Conservation (phyloP, 92 coral and sea anemone genomes). For the Umimayanthus chanpuru region DNA sequence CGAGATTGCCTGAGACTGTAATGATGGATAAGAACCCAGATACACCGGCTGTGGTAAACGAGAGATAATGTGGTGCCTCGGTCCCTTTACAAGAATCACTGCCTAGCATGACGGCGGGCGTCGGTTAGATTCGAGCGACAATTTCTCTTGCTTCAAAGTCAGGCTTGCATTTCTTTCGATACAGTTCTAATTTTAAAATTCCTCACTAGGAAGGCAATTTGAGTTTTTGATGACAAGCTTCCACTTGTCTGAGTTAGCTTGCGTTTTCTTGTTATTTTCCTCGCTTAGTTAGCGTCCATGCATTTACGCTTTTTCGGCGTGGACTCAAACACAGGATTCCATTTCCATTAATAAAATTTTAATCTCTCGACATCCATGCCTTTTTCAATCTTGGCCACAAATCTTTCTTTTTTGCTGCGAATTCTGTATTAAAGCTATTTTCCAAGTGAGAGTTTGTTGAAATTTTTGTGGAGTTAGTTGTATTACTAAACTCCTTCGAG, state of each 20-base stretch:
- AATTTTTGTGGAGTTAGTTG: too few species aligned
- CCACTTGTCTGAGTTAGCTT: not conserved
- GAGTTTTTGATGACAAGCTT: not conserved
- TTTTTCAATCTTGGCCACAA: too few species aligned
- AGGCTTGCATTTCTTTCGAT: not conserved
- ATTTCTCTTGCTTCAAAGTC: not conserved
- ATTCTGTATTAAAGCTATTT: too few species aligned
- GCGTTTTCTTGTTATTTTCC: not conserved
- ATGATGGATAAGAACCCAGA: slow-evolving; percentile 65
- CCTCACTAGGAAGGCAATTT: not conserved
- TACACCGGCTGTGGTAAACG: slow-evolving; percentile 71
- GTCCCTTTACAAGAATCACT: not conserved
- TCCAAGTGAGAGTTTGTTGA: too few species aligned
- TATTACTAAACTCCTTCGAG: too few species aligned
- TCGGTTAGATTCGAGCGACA: not conserved
- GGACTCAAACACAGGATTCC: too few species aligned
- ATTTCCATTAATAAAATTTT: too few species aligned
- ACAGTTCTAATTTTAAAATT: not conserved
- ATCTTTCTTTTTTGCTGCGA: too few species aligned
- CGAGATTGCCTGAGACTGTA: slow-evolving; percentile 81
- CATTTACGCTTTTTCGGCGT: too few species aligned
- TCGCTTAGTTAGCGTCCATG: not conserved
- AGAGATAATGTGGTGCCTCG: slow-evolving; percentile 64
- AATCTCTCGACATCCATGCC: too few species aligned
- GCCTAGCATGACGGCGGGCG: not conserved